These are phyloP conservation scores for Drosophila pallidifrons DNA, from an alignment of 1,140 invertebrate species.

Conservation along the genomic window DNA sequence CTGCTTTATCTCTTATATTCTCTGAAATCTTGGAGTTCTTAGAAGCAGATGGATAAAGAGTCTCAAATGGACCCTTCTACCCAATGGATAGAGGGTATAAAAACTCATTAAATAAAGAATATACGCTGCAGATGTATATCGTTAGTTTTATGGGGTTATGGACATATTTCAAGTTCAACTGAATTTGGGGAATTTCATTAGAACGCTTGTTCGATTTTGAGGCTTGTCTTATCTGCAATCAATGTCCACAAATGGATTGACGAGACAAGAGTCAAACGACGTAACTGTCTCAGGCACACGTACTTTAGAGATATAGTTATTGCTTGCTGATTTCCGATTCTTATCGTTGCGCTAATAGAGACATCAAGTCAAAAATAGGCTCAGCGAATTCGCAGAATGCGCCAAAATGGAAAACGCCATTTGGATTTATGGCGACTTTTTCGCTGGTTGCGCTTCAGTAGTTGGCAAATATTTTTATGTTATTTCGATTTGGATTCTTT, in stretches of 20 bases:
- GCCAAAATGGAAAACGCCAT: constrained; percentile 37
- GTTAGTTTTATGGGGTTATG: no score
- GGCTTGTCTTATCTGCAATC: constrained; percentile 58
- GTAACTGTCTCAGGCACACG: constrained; percentile 21
- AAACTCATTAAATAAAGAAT: neutral
- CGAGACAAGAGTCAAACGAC: neutral
- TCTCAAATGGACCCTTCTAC: no score
- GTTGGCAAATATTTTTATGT: constrained; percentile 59
- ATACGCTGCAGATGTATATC: neutral
- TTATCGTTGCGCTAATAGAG: constrained; percentile 71
- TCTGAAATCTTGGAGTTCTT: no score
- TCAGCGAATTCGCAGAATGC: constrained; percentile 62
- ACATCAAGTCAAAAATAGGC: constrained; percentile 64
- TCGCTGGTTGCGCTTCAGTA: constrained; percentile 48
- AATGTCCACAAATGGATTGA: constrained; percentile 34
- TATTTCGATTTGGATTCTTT: neutral
- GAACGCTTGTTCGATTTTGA: constrained; percentile 10
- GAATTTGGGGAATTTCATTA: constrained; percentile 40
- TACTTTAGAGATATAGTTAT: constrained; percentile 17
- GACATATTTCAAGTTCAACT: constrained; percentile 34
- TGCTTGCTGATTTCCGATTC: constrained; percentile 44
- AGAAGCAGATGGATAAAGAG: no score
- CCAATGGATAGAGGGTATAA: no score
- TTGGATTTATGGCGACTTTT: constrained; percentile 35
- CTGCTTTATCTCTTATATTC: no score